phyloP scores from a whole-genome alignment of 2,113 vertebrate genomes.

The Diphyllodes magnificus region DNA sequence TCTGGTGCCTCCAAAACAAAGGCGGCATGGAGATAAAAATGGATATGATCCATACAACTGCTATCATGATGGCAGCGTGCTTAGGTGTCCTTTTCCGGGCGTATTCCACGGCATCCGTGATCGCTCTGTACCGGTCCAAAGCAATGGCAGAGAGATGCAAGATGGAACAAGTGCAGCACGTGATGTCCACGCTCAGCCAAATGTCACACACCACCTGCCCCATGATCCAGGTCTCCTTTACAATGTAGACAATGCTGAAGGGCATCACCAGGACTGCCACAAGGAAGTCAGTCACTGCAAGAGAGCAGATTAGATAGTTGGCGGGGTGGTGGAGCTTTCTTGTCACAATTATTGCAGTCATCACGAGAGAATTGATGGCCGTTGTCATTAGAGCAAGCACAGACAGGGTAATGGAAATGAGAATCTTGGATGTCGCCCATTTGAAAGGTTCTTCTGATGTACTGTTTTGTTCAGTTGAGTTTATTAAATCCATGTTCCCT shows the following conservation, averaged over 20 bases:
- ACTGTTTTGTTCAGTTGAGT: constrained; percentile 79
- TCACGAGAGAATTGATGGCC: constrained; percentile 94
- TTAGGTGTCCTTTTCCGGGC: constrained; percentile 89
- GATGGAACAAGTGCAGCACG: constrained; percentile 96
- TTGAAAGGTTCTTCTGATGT: constrained; percentile 73
- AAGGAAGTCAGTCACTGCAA: constrained; percentile 94
- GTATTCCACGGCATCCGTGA: constrained; percentile 94
- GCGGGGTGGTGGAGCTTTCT: constrained; percentile 95
- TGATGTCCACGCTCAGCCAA: constrained; percentile 93
- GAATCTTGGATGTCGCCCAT: constrained; percentile 80
- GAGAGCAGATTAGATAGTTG: constrained; percentile 96
- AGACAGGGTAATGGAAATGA: constrained; percentile 88
- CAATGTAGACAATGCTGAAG: constrained; percentile 94
- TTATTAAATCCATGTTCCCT: constrained; percentile 87
- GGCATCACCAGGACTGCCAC: constrained; percentile 97
- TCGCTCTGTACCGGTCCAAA: constrained; percentile 91
- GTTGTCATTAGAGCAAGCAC: constrained; percentile 88
- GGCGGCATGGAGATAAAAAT: constrained; percentile 93
- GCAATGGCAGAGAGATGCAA: constrained; percentile 93
- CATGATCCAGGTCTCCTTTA: constrained; percentile 92
- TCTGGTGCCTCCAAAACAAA: constrained; percentile 89
- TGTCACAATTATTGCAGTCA: constrained; percentile 93
- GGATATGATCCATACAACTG: constrained; percentile 90
- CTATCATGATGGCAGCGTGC: constrained; percentile 88
- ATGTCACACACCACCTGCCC: constrained; percentile 90